phyloP scores from a whole-genome alignment of 2,888 invertebrate species.

The Macropis europaea region DNA sequence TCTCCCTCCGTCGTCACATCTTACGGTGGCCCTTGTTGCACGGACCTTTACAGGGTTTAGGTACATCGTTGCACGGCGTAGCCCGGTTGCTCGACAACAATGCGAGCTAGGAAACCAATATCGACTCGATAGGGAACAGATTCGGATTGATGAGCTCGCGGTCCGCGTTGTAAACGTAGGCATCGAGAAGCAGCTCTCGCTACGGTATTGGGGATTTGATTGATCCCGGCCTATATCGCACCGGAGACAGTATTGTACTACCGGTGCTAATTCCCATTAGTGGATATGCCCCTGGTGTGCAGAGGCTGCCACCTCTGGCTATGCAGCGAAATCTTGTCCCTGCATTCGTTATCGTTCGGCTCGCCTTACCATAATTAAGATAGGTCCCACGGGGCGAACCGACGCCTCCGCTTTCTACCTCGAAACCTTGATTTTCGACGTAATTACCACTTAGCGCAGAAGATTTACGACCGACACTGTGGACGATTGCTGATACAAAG shows the following conservation, averaged over 20 bases:
- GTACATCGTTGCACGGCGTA: slow-evolving; percentile 3
- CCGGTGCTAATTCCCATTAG: slow-evolving; percentile 69
- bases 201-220: slow-evolving; percentile 69
- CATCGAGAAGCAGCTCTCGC: slow-evolving; percentile 65
- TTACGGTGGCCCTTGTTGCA: neutral
- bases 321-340: slow-evolving; percentile 47
- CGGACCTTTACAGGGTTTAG: neutral
- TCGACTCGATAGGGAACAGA: slow-evolving; percentile 55
- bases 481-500: too few relatives aligned
- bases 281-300: slow-evolving; percentile 52
- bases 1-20: slow-evolving; percentile 36
- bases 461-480: too few relatives aligned
- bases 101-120: slow-evolving; percentile 66
- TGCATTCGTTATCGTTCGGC: slow-evolving; percentile 60
- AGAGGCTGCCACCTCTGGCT: slow-evolving; percentile 36
- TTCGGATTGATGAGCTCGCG: slow-evolving; percentile 68
- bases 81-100: slow-evolving; percentile 57
- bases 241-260: slow-evolving; percentile 62
- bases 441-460: slow-evolving; percentile 26
- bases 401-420: slow-evolving; percentile 20
- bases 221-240: slow-evolving; percentile 63
- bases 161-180: slow-evolving; percentile 69
- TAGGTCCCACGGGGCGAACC: slow-evolving; percentile 24
- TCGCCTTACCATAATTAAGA: slow-evolving; percentile 62
- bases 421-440: slow-evolving; percentile 28